phyloP scores from a whole-genome alignment of 2,113 vertebrate species.

The Hemichromis elongatus region DNA sequence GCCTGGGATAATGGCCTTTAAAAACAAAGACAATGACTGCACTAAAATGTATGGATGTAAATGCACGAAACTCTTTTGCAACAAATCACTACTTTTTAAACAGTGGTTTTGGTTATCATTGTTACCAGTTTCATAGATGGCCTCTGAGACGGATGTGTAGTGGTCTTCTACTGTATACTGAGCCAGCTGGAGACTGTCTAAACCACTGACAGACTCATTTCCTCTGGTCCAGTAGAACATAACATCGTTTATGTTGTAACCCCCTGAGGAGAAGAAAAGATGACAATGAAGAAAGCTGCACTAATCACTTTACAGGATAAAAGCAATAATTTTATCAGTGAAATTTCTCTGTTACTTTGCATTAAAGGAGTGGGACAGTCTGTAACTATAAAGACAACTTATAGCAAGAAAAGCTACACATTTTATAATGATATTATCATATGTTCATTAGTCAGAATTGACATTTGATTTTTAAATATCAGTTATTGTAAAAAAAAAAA shows the following conservation, averaged over 20 bases:
- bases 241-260: slow-evolving; percentile 88
- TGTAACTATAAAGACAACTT: neutral
- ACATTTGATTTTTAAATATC: rapidly evolving
- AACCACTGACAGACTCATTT: slow-evolving; percentile 85
- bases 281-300: neutral
- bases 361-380: neutral
- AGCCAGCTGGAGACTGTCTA: slow-evolving; percentile 81
- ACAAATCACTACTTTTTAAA: neutral
- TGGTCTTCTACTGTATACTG: slow-evolving; percentile 89
- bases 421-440: neutral
- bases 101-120: neutral
- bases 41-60: neutral
- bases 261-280: slow-evolving; percentile 70
- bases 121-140: slow-evolving; percentile 86
- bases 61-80: neutral
- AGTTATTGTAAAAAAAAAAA: neutral
- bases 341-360: neutral
- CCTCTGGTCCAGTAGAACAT: slow-evolving; percentile 90
- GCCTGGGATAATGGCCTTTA: slow-evolving; percentile 80
- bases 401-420: neutral
- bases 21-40: neutral
- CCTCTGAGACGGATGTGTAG: slow-evolving; percentile 86
- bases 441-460: neutral
- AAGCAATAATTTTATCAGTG: neutral
- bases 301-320: neutral